These are phyloP conservation scores for Ceratosolen fusciceps DNA, from an alignment of 1,140 invertebrate genomes.

Conservation along the genomic window DNA sequence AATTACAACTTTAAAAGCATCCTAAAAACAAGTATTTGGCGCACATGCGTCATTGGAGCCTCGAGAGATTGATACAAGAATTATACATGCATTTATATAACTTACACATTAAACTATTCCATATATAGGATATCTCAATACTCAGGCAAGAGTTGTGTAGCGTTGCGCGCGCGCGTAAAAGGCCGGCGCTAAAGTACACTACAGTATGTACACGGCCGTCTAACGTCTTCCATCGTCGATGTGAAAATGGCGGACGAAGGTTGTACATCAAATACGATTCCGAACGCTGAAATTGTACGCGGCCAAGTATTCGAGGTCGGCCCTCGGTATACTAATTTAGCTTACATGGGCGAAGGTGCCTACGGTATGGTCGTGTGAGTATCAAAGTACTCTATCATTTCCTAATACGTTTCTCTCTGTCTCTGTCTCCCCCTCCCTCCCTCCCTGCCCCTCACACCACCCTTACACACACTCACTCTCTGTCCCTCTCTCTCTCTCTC, in stretches of 20 bases:
- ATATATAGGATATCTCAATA: not conserved
- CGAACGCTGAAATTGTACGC: constrained; percentile 87
- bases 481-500: not conserved
- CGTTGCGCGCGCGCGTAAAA: not conserved
- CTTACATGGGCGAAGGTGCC: constrained; percentile 98
- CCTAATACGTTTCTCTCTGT: constrained; percentile 3
- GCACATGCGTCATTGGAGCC: not conserved
- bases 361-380: constrained; percentile 99
- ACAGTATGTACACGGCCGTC: not conserved
- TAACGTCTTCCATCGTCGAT: not conserved
- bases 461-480: no score
- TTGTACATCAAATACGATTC: constrained; percentile 79
- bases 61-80: not conserved
- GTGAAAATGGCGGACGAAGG: constrained; percentile 36
- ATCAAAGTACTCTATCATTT: constrained; percentile 28
- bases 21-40: not conserved
- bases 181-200: not conserved
- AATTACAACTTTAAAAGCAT: no score
- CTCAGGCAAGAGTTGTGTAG: not conserved
- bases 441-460: not conserved
- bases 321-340: constrained; percentile 93
- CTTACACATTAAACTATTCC: not conserved
- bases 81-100: not conserved
- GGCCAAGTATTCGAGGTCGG: constrained; percentile 96
- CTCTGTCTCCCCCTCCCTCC: constrained; percentile 30